Evolutionary conservation across 1,140 invertebrate genomes (phyloP).

Genomic region (Brachionus paranguensis): DNA sequence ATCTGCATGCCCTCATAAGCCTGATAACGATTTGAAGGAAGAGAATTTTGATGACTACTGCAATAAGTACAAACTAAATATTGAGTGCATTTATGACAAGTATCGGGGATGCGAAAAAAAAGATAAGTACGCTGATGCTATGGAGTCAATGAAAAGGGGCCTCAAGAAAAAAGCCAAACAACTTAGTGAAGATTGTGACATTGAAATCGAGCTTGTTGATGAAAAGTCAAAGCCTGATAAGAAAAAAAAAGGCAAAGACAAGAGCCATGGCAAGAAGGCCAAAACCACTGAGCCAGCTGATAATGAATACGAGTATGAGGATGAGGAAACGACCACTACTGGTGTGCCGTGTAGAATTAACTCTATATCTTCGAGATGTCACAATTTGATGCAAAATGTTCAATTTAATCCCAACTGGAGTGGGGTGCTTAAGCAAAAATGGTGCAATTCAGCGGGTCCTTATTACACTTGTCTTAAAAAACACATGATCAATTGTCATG

Average conservation of each 20-base stretch:
- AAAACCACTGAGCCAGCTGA: background rate
- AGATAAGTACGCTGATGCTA: conserved; percentile 9
- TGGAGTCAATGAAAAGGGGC: conserved; percentile 33
- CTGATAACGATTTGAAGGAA: conserved; percentile 35
- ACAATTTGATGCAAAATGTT: background rate
- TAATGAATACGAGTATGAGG: conserved; percentile 17
- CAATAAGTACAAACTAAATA: background rate
- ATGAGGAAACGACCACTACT: background rate
- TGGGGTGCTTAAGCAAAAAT: background rate
- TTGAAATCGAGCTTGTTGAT: background rate
- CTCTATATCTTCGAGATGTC: background rate
- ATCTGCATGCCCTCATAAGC: conserved; percentile 14
- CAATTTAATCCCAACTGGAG: conserved; percentile 33
- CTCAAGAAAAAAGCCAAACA: conserved; percentile 28
- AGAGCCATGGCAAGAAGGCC: background rate
- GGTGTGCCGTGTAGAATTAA: background rate
- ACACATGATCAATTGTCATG: conserved; percentile 2
- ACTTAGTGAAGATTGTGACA: conserved; percentile 17
- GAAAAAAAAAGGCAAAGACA: background rate
- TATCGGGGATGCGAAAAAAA: conserved; percentile 30
- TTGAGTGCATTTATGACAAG: conserved; percentile 37
- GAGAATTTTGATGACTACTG: conserved; percentile 28
- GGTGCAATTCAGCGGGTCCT: conserved; percentile 5
- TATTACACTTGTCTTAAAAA: conserved; percentile 12
- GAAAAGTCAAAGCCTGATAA: background rate